These are phyloP conservation scores for Callyntrura sp. DNA, from an alignment of 2,888 invertebrate genomes.

Conservation along the genomic window DNA sequence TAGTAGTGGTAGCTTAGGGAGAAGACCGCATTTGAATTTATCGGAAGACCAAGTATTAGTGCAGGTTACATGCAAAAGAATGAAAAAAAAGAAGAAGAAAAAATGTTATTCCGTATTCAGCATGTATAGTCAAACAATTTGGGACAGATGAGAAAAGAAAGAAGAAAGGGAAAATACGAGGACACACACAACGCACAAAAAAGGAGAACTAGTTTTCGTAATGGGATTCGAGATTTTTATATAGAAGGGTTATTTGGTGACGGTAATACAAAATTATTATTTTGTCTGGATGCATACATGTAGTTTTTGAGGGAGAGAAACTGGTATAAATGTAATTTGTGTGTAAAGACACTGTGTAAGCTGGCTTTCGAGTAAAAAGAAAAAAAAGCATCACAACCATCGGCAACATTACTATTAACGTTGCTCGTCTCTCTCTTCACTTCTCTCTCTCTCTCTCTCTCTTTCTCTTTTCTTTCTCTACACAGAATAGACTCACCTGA, in stretches of 20 bases:
- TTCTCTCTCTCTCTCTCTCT: neutral
- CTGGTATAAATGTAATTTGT: conserved; percentile 22
- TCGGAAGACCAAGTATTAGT: neutral
- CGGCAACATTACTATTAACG: neutral
- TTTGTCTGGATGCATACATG: neutral
- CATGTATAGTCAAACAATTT: neutral
- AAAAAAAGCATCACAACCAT: neutral
- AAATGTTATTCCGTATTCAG: conserved; percentile 6
- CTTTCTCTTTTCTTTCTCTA: neutral
- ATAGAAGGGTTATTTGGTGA: conserved; percentile 25
- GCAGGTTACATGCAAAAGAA: neutral
- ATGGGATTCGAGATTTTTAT: conserved; percentile 47
- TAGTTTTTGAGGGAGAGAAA: neutral
- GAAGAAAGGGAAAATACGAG: conserved; percentile 5
- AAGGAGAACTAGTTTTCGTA: conserved; percentile 22
- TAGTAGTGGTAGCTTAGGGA: neutral
- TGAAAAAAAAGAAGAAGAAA: neutral
- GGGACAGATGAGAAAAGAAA: conserved; percentile 10
- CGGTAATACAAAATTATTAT: conserved; percentile 45
- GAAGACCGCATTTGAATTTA: conserved; percentile 23
- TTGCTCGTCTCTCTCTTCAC: neutral
- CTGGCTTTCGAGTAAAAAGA: neutral
- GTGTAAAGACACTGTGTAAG: neutral
- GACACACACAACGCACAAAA: conserved; percentile 5
- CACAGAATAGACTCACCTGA: conserved; percentile 34